Percentiles rank a stretch among this genome's conserved stretches.
Evolutionary conservation across 2,113 vertebrate genomes (phyloP).

Genomic region (Phoenicopterus ruber): DNA sequence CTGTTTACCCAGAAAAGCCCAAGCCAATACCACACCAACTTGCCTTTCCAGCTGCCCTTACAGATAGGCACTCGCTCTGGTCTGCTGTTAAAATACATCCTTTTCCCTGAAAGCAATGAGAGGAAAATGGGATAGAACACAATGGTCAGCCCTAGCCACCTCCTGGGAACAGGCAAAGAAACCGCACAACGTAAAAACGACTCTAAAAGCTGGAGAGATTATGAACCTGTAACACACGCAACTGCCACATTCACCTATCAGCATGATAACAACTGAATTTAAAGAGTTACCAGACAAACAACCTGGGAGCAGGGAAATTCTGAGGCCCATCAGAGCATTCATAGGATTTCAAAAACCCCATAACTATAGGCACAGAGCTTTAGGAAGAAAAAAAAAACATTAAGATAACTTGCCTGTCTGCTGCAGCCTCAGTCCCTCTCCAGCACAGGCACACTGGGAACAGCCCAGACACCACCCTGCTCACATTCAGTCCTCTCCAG

Average conservation of each 20-base stretch:
- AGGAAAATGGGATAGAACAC: not conserved
- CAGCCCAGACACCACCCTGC: not conserved
- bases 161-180: not conserved
- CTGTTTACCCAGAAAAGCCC: not conserved
- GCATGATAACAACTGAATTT: rapidly evolving
- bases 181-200: rapidly evolving
- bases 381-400: rapidly evolving
- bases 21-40: not conserved
- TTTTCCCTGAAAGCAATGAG: not conserved
- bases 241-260: rapidly evolving
- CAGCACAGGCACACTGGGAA: not conserved
- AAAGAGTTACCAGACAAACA: not conserved
- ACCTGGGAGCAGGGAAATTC: not conserved
- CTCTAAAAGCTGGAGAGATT: not conserved
- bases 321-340: not conserved
- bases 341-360: rapidly evolving
- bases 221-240: not conserved
- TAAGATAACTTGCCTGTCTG: not conserved
- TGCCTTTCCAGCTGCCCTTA: not conserved
- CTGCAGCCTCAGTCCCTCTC: not conserved
- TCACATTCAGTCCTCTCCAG: not conserved
- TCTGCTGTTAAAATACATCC: not conserved
- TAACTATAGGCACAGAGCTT: not conserved
- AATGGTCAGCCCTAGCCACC: not conserved
- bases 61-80: not conserved